Evolutionary conservation across 2,797 vertebrate species (phyloP), one percentile per base, ranked within the genome.

Genomic region (Sebastes melanostomus): DNA sequence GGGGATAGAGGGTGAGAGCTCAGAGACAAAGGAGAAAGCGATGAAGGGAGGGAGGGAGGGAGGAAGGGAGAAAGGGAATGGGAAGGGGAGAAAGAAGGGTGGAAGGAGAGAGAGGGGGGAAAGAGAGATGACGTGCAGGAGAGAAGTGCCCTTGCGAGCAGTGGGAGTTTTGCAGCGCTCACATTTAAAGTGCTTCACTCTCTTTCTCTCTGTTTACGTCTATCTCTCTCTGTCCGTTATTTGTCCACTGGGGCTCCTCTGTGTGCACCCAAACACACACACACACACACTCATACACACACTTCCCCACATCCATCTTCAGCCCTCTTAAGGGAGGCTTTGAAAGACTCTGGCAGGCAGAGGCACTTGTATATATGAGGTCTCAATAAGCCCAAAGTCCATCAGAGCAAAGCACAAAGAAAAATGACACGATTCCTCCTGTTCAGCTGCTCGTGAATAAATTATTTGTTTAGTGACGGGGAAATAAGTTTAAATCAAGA

Each of bases 141-240:
- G 88, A 89, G 89, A 92, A 93, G 92, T 94, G 93, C 91, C 92
- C 92, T 94, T 93, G 93, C 42, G 92, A 92, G 92, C 89, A 79
- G 83, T 92, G 92, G 92, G 91, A 94, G 83, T 92, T 93, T 89
- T 90, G 93, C 90, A 77, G 86, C 79, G 85, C 92, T 93, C 90
- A 89, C 92, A 91, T 93, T 93, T 93, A 92, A 92, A 94, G 93
- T 92, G 90, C 90, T 92, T 89, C 84, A 81, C 85, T 90, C 88
- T 83, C 86, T 84, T 90, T 91, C 80, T 85, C 85, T 83, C 81
- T 62, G 84, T 91, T 92, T 89, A 75, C 72, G 85, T 92, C 90
- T 68, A 72, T 89, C 84, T 91, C 89, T 90, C 88, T 90, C 81
- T 81, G 80, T 91, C 84, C 71, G 87, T 93, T 94, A 94, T 93